Conservation (phyloP, 64 coral and sea anemone species). For the Montipora cactus region DNA sequence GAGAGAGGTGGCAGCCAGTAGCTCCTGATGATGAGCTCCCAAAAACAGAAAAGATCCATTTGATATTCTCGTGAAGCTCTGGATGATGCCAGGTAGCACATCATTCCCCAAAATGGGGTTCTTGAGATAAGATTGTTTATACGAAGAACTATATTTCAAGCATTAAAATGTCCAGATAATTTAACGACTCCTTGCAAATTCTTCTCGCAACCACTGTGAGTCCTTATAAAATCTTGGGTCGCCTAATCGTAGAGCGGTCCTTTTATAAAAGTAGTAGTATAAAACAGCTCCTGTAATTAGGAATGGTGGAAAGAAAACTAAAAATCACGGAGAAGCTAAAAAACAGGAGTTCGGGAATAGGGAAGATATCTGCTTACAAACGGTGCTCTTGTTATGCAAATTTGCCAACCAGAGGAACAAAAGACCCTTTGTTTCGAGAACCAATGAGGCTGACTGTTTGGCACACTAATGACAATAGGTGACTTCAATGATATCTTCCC, state of each 20-base stretch:
- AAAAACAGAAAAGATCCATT: neutral
- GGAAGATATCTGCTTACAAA: too few species aligned
- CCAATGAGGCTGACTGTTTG: too few species aligned
- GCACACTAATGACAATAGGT: too few species aligned
- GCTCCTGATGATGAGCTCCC: too few species aligned
- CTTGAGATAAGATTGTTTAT: neutral
- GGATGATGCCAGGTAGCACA: neutral
- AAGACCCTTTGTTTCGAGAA: too few species aligned
- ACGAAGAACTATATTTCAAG: neutral
- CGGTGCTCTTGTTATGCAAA: too few species aligned
- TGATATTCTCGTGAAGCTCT: neutral
- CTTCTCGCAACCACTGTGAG: conserved; percentile 89
- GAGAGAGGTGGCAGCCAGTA: too few species aligned
- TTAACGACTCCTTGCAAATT: conserved; percentile 97
- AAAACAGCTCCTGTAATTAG: conserved; percentile 83
- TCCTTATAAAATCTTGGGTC: conserved; percentile 99
- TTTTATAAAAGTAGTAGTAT: conserved; percentile 99
- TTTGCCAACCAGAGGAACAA: too few species aligned
- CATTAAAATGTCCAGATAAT: neutral
- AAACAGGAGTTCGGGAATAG: too few species aligned
- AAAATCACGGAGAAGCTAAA: neutral
- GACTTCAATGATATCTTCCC: too few species aligned
- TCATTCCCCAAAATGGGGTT: neutral
- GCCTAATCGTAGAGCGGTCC: conserved; percentile 89
- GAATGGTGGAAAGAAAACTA: neutral